phyloP scores from a whole-genome alignment of 2,888 invertebrate species.

The Syrista parreyssii region DNA sequence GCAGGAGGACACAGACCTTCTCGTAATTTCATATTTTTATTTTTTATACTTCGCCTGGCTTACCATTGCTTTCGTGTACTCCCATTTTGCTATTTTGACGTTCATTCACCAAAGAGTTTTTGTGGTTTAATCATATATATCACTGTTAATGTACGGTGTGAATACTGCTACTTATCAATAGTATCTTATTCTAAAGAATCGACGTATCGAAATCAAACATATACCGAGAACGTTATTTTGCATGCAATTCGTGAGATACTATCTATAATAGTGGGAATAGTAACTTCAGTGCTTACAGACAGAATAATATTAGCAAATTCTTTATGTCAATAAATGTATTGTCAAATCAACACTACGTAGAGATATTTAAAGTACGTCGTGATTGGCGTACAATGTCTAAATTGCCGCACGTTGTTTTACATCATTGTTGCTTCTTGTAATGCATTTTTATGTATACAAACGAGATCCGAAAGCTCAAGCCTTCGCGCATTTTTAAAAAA shows the following conservation, averaged over 20 bases:
- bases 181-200: neutral
- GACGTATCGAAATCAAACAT: neutral
- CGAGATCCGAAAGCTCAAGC: neutral
- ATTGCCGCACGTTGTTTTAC: neutral
- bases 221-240: neutral
- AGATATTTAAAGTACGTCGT: neutral
- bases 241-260: neutral
- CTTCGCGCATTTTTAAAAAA: neutral
- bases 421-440: neutral
- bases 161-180: neutral
- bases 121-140: neutral
- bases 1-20: conserved; percentile 55
- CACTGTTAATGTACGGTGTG: neutral
- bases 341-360: neutral
- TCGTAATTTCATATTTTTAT: conserved; percentile 46
- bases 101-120: neutral
- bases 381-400: neutral
- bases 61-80: neutral
- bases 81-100: neutral
- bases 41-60: conserved; percentile 1
- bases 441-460: neutral
- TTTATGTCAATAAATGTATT: neutral
- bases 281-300: neutral
- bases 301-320: neutral
- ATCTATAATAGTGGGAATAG: neutral